Conservation (phyloP, 30 jellyfish, hydroid and myxozoan genomes). For the Cassiopea andromeda region DNA sequence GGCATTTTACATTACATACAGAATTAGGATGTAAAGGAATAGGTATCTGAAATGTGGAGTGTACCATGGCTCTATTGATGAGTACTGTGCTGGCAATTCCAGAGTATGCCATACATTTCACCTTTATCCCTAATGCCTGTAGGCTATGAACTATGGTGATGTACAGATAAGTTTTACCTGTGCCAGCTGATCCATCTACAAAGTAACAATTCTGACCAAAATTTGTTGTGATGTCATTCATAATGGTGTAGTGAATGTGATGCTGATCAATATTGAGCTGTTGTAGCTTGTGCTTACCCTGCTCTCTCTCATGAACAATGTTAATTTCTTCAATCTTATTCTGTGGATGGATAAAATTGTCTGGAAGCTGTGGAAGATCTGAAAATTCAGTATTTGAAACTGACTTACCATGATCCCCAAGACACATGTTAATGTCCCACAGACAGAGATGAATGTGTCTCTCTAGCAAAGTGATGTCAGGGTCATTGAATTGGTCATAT, state of each 20-base stretch:
- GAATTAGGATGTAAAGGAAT: no score
- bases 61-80: background rate
- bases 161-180: background rate
- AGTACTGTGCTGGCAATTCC: no score
- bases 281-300: background rate
- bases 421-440: conserved; percentile 37
- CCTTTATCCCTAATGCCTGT: background rate
- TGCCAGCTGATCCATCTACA: no score
- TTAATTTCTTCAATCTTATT: background rate
- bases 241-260: background rate
- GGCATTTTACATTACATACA: background rate
- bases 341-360: background rate
- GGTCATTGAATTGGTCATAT: conserved; percentile 21
- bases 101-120: no score
- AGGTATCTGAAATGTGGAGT: background rate
- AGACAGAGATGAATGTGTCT: conserved; percentile 37
- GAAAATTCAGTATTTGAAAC: no score
- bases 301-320: background rate
- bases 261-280: background rate
- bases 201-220: background rate
- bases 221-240: background rate
- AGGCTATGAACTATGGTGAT: background rate
- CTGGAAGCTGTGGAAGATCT: background rate
- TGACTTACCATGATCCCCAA: background rate
- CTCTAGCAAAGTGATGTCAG: background rate